Conservation (phyloP, 2,113 vertebrate genomes). For the Podarcis muralis region DNA sequence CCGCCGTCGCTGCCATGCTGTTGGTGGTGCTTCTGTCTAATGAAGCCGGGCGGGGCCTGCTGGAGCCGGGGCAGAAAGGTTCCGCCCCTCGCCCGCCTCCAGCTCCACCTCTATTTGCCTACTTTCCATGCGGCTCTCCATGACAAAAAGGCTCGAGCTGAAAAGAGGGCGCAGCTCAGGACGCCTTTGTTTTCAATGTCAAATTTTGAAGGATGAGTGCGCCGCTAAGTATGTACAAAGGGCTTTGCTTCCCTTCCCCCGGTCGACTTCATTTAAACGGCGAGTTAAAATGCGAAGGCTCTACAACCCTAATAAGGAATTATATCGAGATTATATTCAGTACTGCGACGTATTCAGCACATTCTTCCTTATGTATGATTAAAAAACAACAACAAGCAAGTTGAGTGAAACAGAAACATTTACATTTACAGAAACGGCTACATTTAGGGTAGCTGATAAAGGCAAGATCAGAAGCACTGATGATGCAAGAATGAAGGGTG, state of each 20-base stretch:
- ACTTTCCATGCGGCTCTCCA: neutral
- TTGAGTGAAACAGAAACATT: neutral
- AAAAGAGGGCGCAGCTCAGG: neutral
- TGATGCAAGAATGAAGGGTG: neutral
- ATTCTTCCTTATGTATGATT: too few relatives aligned
- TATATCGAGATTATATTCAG: too few relatives aligned
- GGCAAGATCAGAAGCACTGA: neutral
- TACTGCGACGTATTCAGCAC: too few relatives aligned
- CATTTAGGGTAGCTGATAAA: neutral
- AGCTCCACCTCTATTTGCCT: neutral
- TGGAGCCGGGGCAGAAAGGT: neutral
- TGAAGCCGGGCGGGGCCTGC: neutral
- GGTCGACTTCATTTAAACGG: neutral
- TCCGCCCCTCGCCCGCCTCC: neutral
- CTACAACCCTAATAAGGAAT: neutral
- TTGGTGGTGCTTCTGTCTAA: neutral
- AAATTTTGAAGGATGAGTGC: neutral
- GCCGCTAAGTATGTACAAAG: neutral
- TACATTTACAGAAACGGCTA: neutral
- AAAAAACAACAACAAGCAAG: neutral
- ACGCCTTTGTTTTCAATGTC: neutral
- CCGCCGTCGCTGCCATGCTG: slow-evolving; percentile 14
- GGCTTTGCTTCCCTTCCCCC: neutral
- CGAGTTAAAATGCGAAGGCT: neutral
- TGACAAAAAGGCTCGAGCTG: neutral